Evolutionary conservation across 1,140 invertebrate genomes (phyloP).

Genomic region (Drosophila willistoni): DNA sequence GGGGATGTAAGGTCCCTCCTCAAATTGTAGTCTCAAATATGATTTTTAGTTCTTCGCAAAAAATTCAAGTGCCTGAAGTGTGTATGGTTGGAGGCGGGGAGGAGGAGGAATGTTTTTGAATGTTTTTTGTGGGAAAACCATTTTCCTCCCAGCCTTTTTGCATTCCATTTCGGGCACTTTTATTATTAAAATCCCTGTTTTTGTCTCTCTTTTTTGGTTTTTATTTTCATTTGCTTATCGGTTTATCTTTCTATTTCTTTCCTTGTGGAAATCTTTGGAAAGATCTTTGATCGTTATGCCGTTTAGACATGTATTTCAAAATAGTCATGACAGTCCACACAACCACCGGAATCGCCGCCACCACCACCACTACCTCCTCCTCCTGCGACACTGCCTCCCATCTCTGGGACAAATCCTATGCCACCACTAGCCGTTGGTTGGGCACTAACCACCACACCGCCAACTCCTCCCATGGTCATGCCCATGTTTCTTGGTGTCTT

Average conservation of each 20-base stretch:
- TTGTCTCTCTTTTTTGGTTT: conserved; percentile 29
- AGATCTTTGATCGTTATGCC: neutral
- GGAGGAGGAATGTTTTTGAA: no score
- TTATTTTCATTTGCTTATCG: conserved; percentile 3
- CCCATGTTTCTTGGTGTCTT: conserved; percentile 68
- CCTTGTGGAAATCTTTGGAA: no score
- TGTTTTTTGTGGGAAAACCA: neutral
- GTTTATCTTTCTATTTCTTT: neutral
- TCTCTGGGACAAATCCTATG: conserved; percentile 66
- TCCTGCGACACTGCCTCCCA: conserved; percentile 33
- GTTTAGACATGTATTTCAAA: conserved; percentile 82
- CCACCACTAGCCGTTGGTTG: conserved; percentile 64
- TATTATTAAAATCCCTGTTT: conserved; percentile 52
- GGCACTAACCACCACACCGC: conserved; percentile 55
- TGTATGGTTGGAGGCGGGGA: neutral
- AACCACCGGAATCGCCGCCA: conserved; percentile 58
- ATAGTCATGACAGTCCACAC: conserved; percentile 82
- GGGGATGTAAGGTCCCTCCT: conserved; percentile 28
- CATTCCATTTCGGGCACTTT: conserved; percentile 24
- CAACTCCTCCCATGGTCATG: conserved; percentile 45
- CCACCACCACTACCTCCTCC: neutral
- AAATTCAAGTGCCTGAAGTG: neutral
- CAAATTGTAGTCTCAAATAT: conserved; percentile 45
- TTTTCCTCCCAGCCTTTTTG: no score
- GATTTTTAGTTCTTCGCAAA: conserved; percentile 2